phyloP scores from a whole-genome alignment of 2,888 invertebrate species.

The Bimastos eiseni region DNA sequence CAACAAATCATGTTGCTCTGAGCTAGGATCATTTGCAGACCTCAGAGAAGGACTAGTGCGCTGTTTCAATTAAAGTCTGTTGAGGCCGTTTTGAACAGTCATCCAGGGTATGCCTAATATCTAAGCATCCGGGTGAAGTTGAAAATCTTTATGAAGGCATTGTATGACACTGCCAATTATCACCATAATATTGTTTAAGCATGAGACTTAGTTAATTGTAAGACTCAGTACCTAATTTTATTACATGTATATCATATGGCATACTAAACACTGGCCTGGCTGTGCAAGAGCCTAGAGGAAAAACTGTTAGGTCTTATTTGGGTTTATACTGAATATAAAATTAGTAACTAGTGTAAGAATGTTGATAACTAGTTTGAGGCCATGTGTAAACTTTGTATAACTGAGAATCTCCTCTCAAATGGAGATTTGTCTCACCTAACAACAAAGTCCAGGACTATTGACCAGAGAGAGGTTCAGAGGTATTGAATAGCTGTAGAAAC shows the following conservation, averaged over 20 bases:
- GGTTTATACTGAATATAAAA: no score
- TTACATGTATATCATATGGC: neutral
- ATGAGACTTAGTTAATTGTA: neutral
- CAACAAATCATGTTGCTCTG: no score
- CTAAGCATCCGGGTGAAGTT: neutral
- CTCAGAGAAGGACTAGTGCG: neutral
- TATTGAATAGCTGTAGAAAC: neutral
- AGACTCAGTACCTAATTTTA: neutral
- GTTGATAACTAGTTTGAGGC: no score
- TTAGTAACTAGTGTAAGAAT: no score
- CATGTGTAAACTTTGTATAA: neutral
- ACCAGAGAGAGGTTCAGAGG: neutral
- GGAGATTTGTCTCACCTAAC: neutral
- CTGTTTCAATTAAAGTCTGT: neutral
- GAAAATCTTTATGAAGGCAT: neutral
- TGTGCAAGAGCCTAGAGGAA: neutral
- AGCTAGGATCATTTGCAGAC: neutral
- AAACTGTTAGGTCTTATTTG: no score
- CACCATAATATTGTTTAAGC: neutral
- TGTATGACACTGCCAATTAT: neutral
- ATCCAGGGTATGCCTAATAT: neutral
- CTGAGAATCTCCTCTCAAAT: neutral
- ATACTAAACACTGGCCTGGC: neutral
- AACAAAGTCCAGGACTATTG: neutral
- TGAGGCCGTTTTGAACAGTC: neutral